Conservation (phyloP, 2,888 invertebrate species). For the Eubasilissa splendida region DNA sequence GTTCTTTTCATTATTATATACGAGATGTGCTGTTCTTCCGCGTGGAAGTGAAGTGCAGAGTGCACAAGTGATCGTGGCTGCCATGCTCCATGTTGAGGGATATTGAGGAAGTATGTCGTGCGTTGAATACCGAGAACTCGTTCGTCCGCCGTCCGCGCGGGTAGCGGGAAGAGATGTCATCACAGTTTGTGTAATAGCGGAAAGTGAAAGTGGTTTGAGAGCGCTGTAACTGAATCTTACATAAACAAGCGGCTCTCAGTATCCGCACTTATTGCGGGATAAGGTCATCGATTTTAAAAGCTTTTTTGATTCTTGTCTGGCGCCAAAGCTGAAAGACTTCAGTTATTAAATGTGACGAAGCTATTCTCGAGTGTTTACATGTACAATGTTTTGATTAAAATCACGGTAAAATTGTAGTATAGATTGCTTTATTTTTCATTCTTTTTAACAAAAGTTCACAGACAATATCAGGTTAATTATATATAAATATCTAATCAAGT, state of each 20-base stretch:
- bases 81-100: neutral
- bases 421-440: too few relatives aligned
- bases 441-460: too few relatives aligned
- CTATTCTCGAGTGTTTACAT: too few relatives aligned
- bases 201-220: conserved; percentile 47
- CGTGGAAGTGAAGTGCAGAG: neutral
- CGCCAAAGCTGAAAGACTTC: too few relatives aligned
- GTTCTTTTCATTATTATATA: conserved; percentile 17
- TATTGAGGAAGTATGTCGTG: conserved; percentile 6
- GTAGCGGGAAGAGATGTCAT: conserved; percentile 33
- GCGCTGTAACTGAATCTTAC: conserved; percentile 45
- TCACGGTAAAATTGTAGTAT: too few relatives aligned
- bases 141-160: conserved; percentile 15
- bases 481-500: too few relatives aligned
- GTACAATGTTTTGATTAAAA: too few relatives aligned
- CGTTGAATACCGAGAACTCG: neutral
- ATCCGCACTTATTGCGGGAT: neutral
- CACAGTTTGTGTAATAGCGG: conserved; percentile 45
- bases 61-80: neutral
- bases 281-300: too few relatives aligned
- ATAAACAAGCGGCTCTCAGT: conserved; percentile 44
- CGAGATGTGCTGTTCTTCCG: neutral
- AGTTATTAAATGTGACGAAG: too few relatives aligned
- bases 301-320: too few relatives aligned
- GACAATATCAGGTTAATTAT: too few relatives aligned